phyloP scores from a whole-genome alignment of 2,888 invertebrate species.

The Mechanitis mazaeus region DNA sequence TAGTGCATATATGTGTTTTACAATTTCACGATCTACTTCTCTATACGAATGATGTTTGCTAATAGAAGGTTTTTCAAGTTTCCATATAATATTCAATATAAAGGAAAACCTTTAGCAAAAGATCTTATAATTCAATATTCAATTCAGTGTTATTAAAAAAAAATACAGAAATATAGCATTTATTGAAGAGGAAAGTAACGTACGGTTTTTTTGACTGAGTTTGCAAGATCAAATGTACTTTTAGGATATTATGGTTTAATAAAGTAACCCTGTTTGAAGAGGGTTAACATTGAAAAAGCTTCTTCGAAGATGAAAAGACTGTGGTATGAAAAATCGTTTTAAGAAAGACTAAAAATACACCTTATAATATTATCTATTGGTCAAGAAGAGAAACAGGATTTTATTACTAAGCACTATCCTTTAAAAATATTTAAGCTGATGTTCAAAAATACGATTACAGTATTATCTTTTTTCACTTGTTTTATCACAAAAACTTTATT shows the following conservation, averaged over 20 bases:
- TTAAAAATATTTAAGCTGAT: no score
- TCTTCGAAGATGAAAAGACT: background rate
- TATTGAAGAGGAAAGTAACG: background rate
- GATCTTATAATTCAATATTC: no score
- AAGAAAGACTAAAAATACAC: constrained; percentile 1
- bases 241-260: constrained; percentile 4
- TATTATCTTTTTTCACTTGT: no score
- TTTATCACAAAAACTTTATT: no score
- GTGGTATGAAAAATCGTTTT: background rate
- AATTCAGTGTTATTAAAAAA: no score
- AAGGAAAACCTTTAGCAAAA: no score
- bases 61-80: background rate
- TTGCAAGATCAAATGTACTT: background rate
- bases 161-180: no score
- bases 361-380: constrained; percentile 3
- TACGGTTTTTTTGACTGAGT: background rate
- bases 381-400: background rate
- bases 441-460: no score
- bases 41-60: background rate
- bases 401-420: background rate
- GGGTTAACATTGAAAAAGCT: constrained; percentile 5
- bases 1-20: background rate
- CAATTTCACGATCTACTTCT: background rate
- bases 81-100: background rate
- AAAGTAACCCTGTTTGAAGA: constrained; percentile 4